These are phyloP conservation scores for Chondrilla cf. caribensis DNA, from an alignment of 37 sponge, comb jelly and placozoan species.

Conservation along the genomic window DNA sequence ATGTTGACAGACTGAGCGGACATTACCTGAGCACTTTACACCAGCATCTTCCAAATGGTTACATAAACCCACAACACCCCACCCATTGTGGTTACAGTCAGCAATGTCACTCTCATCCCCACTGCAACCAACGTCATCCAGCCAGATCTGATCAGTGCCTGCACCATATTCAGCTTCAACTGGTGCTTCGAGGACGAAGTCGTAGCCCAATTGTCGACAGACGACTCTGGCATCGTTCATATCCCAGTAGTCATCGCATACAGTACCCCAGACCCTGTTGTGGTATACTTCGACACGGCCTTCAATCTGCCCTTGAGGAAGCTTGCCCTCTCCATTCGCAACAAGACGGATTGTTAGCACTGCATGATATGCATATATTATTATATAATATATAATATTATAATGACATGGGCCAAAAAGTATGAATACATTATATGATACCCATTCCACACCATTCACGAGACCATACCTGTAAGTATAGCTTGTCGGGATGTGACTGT, in stretches of 20 bases:
- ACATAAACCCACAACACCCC: constrained; percentile 16
- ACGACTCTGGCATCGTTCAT: constrained; percentile 33
- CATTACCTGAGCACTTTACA: background rate
- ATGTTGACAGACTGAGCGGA: too few relatives aligned
- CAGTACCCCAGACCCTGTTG: constrained; percentile 25
- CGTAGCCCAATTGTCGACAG: constrained; percentile 22
- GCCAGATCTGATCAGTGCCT: background rate
- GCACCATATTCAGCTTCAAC: background rate
- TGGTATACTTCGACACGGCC: constrained; percentile 40
- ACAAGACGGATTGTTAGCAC: too few relatives aligned
- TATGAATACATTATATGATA: too few relatives aligned
- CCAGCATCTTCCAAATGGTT: constrained; percentile 38
- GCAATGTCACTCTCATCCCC: background rate
- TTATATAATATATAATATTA: too few relatives aligned
- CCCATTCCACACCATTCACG: too few relatives aligned
- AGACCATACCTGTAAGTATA: too few relatives aligned
- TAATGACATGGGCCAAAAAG: too few relatives aligned
- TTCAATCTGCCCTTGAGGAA: too few relatives aligned
- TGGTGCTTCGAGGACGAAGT: constrained; percentile 8
- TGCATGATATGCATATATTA: too few relatives aligned
- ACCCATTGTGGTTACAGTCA: background rate
- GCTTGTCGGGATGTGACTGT: too few relatives aligned
- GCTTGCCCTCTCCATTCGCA: too few relatives aligned
- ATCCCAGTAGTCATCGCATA: constrained; percentile 40
- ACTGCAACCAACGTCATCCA: background rate